phyloP scores from a whole-genome alignment of 2,797 vertebrate species.

The Aulostomus chinensis region DNA sequence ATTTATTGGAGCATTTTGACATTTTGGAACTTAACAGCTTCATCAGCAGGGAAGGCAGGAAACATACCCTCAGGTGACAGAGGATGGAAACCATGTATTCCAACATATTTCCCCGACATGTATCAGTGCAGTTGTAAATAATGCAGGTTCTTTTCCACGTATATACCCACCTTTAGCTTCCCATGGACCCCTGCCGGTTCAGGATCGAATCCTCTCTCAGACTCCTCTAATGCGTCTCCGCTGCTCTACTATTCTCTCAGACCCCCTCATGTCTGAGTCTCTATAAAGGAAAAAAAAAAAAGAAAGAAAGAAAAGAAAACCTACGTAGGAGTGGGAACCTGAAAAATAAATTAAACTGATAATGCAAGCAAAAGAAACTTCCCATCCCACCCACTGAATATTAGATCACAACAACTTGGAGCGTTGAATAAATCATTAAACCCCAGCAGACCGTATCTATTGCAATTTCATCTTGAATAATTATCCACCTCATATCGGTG shows the following conservation, averaged over 20 bases:
- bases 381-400: conserved; percentile 62
- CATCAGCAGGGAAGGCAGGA: neutral
- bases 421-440: conserved; percentile 71
- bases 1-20: conserved; percentile 39
- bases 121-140: conserved; percentile 48
- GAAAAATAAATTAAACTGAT: conserved; percentile 68
- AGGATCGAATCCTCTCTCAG: conserved; percentile 50
- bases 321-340: conserved; percentile 57
- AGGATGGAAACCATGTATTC: conserved; percentile 43
- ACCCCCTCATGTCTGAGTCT: conserved; percentile 38
- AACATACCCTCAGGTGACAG: conserved; percentile 34
- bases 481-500: conserved; percentile 39
- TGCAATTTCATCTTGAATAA: conserved; percentile 63
- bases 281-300: conserved; percentile 15
- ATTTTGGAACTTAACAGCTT: conserved; percentile 38
- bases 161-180: conserved; percentile 60
- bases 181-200: conserved; percentile 46
- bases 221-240: conserved; percentile 30
- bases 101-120: conserved; percentile 3
- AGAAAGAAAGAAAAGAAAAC: conserved; percentile 1
- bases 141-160: conserved; percentile 54
- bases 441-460: conserved; percentile 49
- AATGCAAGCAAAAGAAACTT: conserved; percentile 66
- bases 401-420: conserved; percentile 69
- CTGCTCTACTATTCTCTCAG: conserved; percentile 61